Conservation (phyloP, 2,797 vertebrate genomes). For the Gymnoscopelus braueri region DNA sequence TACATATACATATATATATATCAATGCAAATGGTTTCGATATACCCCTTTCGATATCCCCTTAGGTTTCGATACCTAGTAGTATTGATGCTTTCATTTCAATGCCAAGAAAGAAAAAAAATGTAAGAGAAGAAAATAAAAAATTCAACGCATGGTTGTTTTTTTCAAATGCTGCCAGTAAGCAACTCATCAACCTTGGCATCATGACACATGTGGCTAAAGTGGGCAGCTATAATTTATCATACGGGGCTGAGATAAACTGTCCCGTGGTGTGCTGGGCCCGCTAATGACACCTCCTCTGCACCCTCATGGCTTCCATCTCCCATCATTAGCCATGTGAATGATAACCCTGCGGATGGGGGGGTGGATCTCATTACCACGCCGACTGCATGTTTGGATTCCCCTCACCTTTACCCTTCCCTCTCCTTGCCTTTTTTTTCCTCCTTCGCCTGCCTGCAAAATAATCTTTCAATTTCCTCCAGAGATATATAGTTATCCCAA, state of each 20-base stretch:
- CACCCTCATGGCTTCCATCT: constrained; percentile 23
- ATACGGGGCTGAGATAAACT: constrained; percentile 25
- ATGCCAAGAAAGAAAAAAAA: too few relatives aligned
- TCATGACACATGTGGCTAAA: constrained; percentile 24
- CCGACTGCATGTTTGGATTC: constrained; percentile 22
- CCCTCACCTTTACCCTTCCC: background rate
- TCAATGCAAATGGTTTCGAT: too few relatives aligned
- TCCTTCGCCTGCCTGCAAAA: background rate
- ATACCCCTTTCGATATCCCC: too few relatives aligned
- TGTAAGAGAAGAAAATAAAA: constrained; percentile 5
- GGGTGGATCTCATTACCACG: constrained; percentile 40
- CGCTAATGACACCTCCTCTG: constrained; percentile 49
- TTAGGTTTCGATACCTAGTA: too few relatives aligned
- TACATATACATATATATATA: too few relatives aligned
- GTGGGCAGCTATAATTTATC: constrained; percentile 49
- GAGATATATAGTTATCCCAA: background rate
- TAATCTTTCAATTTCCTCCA: background rate
- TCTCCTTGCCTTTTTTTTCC: constrained; percentile 3
- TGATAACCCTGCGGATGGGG: constrained; percentile 32
- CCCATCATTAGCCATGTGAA: constrained; percentile 24
- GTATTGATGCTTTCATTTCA: too few relatives aligned
- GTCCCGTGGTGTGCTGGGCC: constrained; percentile 29
- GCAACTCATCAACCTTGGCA: constrained; percentile 60
- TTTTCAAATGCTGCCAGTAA: constrained; percentile 37
- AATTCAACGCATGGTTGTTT: constrained; percentile 17